Conservation (phyloP, 2,113 vertebrate genomes). For the Callorhinus ursinus region DNA sequence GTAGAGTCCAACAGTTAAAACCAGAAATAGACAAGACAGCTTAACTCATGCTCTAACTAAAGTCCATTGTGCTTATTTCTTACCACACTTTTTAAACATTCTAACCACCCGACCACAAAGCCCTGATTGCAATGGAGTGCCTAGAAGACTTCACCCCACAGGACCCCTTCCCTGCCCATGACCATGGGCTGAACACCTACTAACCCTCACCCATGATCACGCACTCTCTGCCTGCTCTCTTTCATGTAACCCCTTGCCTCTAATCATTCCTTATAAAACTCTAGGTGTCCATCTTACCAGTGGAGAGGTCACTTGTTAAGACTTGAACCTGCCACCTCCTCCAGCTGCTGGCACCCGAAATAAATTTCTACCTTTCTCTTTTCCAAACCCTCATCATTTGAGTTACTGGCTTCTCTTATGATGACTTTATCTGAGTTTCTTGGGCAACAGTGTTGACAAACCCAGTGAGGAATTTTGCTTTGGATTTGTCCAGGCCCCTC, state of each 20-base stretch:
- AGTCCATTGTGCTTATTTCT: background rate
- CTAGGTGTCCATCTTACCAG: background rate
- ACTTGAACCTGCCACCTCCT: background rate
- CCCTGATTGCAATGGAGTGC: background rate
- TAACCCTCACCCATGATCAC: background rate
- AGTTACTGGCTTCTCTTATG: background rate
- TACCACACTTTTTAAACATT: background rate
- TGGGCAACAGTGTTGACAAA: background rate
- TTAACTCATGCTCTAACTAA: background rate
- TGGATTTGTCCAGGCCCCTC: background rate
- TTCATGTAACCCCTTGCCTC: background rate
- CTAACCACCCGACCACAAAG: background rate
- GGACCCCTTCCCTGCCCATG: background rate
- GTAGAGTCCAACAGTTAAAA: background rate
- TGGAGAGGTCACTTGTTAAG: background rate
- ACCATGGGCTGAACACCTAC: background rate
- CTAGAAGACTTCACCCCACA: background rate
- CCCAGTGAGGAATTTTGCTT: background rate
- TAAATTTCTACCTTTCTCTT: background rate
- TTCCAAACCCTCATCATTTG: background rate
- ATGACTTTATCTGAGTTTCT: background rate
- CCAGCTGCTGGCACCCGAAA: background rate
- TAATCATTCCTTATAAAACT: background rate
- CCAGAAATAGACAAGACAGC: background rate
- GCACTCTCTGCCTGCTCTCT: background rate